phyloP scores from a whole-genome alignment of 2,113 vertebrate species.

The Clarias batrachus region DNA sequence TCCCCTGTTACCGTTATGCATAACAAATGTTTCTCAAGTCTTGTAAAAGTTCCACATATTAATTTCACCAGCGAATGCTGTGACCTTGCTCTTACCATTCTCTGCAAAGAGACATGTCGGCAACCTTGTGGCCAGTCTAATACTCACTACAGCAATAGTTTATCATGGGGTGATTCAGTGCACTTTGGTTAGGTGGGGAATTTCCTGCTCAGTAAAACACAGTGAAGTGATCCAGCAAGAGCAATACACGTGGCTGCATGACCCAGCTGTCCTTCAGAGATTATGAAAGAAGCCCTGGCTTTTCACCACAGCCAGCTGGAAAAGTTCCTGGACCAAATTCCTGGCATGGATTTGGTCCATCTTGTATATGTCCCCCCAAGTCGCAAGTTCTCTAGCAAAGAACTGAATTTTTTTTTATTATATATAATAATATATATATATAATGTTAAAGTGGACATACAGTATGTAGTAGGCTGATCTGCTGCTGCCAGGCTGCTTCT shows the following conservation, averaged over 20 bases:
- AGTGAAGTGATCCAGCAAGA: slow-evolving; percentile 43
- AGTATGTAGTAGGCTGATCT: slow-evolving; percentile 28
- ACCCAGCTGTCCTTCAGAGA: slow-evolving; percentile 53
- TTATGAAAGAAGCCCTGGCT: slow-evolving; percentile 52
- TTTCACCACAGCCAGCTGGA: slow-evolving; percentile 50
- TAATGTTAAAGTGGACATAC: slow-evolving; percentile 47
- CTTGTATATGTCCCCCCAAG: slow-evolving; percentile 41
- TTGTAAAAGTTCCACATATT: slow-evolving; percentile 23
- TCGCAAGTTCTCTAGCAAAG: slow-evolving; percentile 23
- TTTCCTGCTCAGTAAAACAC: slow-evolving; percentile 43
- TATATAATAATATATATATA: slow-evolving; percentile 24
- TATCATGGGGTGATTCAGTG: slow-evolving; percentile 40
- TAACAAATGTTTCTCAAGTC: slow-evolving; percentile 23
- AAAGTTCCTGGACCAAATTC: slow-evolving; percentile 47
- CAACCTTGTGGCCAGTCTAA: background rate
- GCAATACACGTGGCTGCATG: slow-evolving; percentile 48
- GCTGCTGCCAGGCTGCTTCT: slow-evolving; percentile 22
- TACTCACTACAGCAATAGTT: background rate
- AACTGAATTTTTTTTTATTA: too few species aligned
- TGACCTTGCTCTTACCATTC: slow-evolving; percentile 28
- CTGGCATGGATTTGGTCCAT: slow-evolving; percentile 42
- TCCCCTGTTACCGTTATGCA: slow-evolving; percentile 4
- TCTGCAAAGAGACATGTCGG: slow-evolving; percentile 11
- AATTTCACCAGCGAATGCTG: slow-evolving; percentile 26
- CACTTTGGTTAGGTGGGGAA: slow-evolving; percentile 31